Evolutionary conservation across 2,888 invertebrate genomes (phyloP).

Genomic region (Melieria omissa): DNA sequence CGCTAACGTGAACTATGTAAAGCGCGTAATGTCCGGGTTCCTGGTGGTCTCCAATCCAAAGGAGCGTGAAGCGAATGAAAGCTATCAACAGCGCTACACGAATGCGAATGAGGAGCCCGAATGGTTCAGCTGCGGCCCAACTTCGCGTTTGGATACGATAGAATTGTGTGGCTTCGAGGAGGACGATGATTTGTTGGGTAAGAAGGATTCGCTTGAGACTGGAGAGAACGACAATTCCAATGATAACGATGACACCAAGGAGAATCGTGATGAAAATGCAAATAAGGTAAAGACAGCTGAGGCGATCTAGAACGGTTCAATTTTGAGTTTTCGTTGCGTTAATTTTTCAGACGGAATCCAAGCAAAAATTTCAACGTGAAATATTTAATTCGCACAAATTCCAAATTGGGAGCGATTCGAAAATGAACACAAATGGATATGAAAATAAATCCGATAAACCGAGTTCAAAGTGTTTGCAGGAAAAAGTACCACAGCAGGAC

Average conservation of each 20-base stretch:
- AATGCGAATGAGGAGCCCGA: slow-evolving; percentile 62
- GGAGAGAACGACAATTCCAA: neutral
- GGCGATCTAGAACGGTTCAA: neutral
- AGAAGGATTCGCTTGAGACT: neutral
- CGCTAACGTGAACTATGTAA: slow-evolving; percentile 60
- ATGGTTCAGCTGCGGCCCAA: slow-evolving; percentile 65
- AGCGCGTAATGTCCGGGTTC: slow-evolving; percentile 59
- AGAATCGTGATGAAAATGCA: slow-evolving; percentile 45
- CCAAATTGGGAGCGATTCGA: neutral
- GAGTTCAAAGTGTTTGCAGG: slow-evolving; percentile 16
- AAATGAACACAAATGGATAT: neutral
- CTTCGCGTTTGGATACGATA: slow-evolving; percentile 63
- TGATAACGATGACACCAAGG: slow-evolving; percentile 42
- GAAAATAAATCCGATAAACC: slow-evolving; percentile 15
- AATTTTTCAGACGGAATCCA: slow-evolving; percentile 34
- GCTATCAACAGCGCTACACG: slow-evolving; percentile 54
- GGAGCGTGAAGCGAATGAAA: slow-evolving; percentile 55
- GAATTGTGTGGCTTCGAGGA: slow-evolving; percentile 64
- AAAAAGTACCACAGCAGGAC: slow-evolving; percentile 22
- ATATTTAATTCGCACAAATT: slow-evolving; percentile 29
- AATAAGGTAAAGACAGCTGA: slow-evolving; percentile 46
- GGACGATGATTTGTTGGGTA: slow-evolving; percentile 50
- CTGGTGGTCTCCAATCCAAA: slow-evolving; percentile 60
- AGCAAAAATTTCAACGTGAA: slow-evolving; percentile 36
- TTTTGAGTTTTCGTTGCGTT: neutral